A percentile compares a stretch with the other conserved stretches of the same genome.
phyloP scores from a whole-genome alignment of 1,140 invertebrate genomes.

The Mylabris phalerata region DNA sequence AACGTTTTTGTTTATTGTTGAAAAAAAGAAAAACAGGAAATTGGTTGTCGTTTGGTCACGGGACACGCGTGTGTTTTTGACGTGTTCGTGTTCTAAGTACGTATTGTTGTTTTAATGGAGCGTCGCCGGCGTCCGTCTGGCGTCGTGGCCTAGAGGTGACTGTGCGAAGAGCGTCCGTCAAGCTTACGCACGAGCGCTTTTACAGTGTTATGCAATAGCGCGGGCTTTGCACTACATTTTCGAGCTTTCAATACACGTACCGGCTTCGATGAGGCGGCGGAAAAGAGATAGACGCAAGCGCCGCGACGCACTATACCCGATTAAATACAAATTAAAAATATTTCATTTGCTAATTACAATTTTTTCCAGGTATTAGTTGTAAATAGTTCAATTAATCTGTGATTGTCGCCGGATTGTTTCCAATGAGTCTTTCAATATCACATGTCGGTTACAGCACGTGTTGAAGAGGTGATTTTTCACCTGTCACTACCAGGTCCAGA shows the following conservation, averaged over 20 bases:
- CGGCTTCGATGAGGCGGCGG: no score
- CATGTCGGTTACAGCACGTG: conserved; percentile 11
- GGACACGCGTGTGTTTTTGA: neutral
- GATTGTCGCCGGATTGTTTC: no score
- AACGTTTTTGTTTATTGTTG: neutral
- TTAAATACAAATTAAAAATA: no score
- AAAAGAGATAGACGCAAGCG: no score
- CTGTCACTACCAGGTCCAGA: conserved; percentile 29
- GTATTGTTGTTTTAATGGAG: no score
- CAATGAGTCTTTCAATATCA: no score
- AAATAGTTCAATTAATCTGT: no score
- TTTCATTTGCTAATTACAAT: no score
- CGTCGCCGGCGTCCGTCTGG: conserved; percentile 1
- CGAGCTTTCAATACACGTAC: no score
- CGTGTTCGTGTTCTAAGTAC: conserved; percentile 1
- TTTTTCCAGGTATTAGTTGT: no score
- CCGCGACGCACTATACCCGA: no score
- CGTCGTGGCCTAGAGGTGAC: conserved; percentile 1
- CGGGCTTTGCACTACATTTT: conserved; percentile 1
- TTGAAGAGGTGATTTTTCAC: conserved; percentile 37
- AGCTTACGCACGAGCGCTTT: conserved; percentile 10
- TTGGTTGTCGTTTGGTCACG: neutral
- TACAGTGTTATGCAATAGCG: conserved; percentile 7
- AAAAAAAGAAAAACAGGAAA: neutral
- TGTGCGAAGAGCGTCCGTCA: neutral